A percentile compares a stretch with the other conserved stretches of the same genome.
Conservation (phyloP, 2,113 vertebrate species). For the Ciconia maguari region DNA sequence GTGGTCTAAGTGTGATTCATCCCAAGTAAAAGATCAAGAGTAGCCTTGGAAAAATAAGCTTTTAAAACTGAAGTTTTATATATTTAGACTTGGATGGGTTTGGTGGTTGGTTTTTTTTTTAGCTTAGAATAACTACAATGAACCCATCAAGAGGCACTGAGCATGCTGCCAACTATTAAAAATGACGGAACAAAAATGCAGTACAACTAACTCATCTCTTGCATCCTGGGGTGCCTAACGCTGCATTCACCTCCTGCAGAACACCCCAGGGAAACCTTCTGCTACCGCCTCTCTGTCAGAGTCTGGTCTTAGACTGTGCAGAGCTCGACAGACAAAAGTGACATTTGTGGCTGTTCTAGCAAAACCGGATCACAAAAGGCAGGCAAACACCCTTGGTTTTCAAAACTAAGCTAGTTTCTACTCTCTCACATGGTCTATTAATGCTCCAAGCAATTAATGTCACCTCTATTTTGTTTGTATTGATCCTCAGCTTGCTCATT, state of each 20-base stretch:
- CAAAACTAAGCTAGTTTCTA: constrained; percentile 1
- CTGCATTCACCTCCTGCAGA: neutral
- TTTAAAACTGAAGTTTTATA: neutral
- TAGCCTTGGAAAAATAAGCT: neutral
- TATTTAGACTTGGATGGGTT: neutral
- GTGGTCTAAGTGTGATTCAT: neutral
- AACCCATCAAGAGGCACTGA: neutral
- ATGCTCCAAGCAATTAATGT: constrained; percentile 43
- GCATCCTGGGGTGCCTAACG: neutral
- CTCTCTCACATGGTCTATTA: constrained; percentile 19
- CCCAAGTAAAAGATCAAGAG: neutral
- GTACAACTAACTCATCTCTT: neutral
- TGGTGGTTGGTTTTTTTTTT: neutral
- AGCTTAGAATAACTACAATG: neutral
- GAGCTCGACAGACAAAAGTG: neutral
- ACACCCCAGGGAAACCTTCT: neutral
- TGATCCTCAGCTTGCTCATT: neutral
- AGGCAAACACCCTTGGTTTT: neutral
- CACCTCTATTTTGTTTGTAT: constrained; percentile 49
- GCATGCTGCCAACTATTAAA: neutral
- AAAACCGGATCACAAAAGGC: neutral
- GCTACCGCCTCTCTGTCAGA: accelerated
- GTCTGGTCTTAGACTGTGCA: neutral
- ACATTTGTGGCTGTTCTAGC: neutral
- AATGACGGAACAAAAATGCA: neutral